phyloP scores from a whole-genome alignment of 1,140 invertebrate species.

The Gonioctena quinquepunctata region DNA sequence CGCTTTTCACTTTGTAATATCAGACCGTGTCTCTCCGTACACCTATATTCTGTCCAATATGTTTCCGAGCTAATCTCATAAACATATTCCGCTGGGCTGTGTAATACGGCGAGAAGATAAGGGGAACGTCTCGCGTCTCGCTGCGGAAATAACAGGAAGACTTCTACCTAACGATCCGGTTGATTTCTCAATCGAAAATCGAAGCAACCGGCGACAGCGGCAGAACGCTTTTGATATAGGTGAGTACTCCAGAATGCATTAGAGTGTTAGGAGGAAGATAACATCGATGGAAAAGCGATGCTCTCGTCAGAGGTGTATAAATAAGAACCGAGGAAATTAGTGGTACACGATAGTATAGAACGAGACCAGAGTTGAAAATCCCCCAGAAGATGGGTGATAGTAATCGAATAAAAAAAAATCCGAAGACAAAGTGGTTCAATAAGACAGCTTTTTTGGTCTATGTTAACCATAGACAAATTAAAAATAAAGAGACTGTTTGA shows the following conservation, averaged over 20 bases:
- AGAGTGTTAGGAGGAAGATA: neutral
- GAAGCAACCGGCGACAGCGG: neutral
- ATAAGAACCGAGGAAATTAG: no score
- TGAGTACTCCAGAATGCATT: neutral
- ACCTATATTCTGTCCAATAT: slow-evolving; percentile 8
- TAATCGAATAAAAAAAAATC: no score
- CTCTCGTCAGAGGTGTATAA: no score
- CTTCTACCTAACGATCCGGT: neutral
- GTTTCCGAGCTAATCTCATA: slow-evolving; percentile 11
- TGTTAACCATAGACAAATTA: no score
- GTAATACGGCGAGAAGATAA: slow-evolving; percentile 2
- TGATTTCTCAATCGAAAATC: neutral
- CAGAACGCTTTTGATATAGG: neutral
- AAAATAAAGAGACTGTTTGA: no score
- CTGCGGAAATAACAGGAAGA: neutral
- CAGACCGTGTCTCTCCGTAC: neutral
- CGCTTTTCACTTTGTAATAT: neutral
- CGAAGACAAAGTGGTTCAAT: no score
- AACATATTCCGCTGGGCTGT: neutral
- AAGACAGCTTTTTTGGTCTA: no score
- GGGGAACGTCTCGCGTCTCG: neutral
- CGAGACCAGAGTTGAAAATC: no score
- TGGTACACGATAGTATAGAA: no score
- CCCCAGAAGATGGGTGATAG: no score
- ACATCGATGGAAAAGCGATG: neutral